Conservation (phyloP, 2,888 invertebrate species). For the Synergus japonicus region DNA sequence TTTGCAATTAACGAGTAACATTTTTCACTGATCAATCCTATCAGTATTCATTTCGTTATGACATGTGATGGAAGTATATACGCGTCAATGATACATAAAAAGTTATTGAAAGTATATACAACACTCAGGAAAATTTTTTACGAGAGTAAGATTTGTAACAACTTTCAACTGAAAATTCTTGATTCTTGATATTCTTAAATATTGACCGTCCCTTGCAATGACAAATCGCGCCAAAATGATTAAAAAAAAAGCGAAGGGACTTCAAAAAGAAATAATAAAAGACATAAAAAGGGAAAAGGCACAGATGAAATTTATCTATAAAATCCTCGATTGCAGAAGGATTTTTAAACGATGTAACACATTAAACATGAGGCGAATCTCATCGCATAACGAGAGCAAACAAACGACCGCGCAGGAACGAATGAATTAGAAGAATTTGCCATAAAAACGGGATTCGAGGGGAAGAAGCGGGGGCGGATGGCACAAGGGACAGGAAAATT, state of each 20-base stretch:
- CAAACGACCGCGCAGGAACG: constrained; percentile 49
- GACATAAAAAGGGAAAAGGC: neutral
- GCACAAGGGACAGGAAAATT: constrained; percentile 46
- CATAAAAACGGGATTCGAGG: constrained; percentile 65
- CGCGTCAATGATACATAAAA: too few relatives aligned
- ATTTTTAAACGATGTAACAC: constrained; percentile 46
- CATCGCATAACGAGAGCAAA: constrained; percentile 51
- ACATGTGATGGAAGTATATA: neutral
- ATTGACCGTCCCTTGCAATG: neutral
- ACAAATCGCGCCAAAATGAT: neutral
- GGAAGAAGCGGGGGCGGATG: constrained; percentile 47
- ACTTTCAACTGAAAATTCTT: too few relatives aligned
- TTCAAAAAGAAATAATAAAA: neutral
- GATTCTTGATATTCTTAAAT: too few relatives aligned
- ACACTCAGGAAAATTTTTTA: too few relatives aligned
- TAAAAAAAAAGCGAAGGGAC: neutral
- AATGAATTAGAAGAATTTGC: constrained; percentile 74
- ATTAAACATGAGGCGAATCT: constrained; percentile 53
- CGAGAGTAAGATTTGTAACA: neutral
- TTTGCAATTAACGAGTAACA: constrained; percentile 28
- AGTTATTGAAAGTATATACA: too few relatives aligned
- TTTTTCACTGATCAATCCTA: constrained; percentile 12
- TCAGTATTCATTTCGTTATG: neutral
- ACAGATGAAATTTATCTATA: neutral
- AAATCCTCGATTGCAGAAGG: neutral